Conservation (phyloP, 1,140 invertebrate species). For the Melanaphis sacchari region DNA sequence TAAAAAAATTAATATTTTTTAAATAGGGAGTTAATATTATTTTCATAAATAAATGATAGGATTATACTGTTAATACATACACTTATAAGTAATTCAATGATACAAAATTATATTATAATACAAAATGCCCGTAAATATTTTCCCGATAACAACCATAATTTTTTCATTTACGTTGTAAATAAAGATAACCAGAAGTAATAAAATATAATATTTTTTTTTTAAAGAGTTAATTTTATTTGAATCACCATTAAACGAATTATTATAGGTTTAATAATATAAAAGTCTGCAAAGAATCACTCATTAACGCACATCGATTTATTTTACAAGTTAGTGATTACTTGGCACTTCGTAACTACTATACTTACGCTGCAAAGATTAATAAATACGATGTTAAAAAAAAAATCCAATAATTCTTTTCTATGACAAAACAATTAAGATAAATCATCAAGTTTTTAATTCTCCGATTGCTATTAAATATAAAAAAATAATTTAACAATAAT, state of each 20-base stretch:
- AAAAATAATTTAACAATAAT: not conserved
- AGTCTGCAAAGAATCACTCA: not conserved
- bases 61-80: not conserved
- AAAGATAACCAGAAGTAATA: not conserved
- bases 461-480: not conserved
- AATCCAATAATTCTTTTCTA: not conserved
- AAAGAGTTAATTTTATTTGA: not conserved
- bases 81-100: not conserved
- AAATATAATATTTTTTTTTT: not conserved
- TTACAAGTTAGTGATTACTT: not conserved
- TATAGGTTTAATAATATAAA: not conserved
- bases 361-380: not conserved
- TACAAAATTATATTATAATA: not conserved
- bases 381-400: not conserved
- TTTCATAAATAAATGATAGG: too few relatives aligned
- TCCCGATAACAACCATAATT: not conserved
- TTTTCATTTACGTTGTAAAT: not conserved
- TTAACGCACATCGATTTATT: not conserved
- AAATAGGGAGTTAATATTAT: too few relatives aligned
- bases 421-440: not conserved
- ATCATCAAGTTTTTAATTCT: not conserved
- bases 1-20: too few relatives aligned
- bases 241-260: not conserved
- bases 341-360: not conserved
- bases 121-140: not conserved